Base-by-base conservation (phyloP, 2,113 vertebrate genomes). In the Austrofundulus limnaeus region DNA sequence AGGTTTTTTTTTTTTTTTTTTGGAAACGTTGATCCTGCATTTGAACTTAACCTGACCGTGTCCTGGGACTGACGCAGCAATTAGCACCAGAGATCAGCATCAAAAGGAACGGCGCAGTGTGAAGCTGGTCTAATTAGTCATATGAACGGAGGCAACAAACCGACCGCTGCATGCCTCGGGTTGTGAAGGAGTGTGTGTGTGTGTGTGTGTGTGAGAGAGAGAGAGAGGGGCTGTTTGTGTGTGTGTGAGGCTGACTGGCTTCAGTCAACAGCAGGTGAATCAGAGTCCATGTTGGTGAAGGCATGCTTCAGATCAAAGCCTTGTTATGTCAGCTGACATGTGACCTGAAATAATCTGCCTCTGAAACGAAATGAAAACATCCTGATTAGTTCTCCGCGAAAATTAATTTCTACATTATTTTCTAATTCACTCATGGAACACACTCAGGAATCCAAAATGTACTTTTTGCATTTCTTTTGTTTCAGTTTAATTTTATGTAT, bases 111-210 rank as follows among this genome's bases (percentile, higher is more conserved):
- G 87, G 92, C 94, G 37, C 95, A 96, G 96, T 95, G 63, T 95
- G 97, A 94, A 91, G 94, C 89, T 94, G 71, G 87, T 93, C 94
- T 98, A 96, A 98, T 98, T 98, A 96, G 95, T 98, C 96, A 97
- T 98, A 98, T 98, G 95, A 97, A 94, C 94, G 2, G 91, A 94
- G 93, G 82, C 83, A 77, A 65, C 71, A 90, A 91, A 93, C 93
- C 90, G 87, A 91, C 53, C 92, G 89, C 88, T 82, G 84, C 89
- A 94, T 90, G 92, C 93, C 92, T 95, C 53, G n/a, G 52, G 47
- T 42, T 72, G n/a, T 28, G 56, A 14, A 25, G 28, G 50, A 8
- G 61, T 11, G 64, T 4, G 62, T 6, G 70, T 38, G 72, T 37
- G 54, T 37, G 73, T 20, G 66, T 42, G 70, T 49, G 70, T 56